Conservation (phyloP, 2,797 vertebrate species). For the Rhinoraja longicauda region DNA sequence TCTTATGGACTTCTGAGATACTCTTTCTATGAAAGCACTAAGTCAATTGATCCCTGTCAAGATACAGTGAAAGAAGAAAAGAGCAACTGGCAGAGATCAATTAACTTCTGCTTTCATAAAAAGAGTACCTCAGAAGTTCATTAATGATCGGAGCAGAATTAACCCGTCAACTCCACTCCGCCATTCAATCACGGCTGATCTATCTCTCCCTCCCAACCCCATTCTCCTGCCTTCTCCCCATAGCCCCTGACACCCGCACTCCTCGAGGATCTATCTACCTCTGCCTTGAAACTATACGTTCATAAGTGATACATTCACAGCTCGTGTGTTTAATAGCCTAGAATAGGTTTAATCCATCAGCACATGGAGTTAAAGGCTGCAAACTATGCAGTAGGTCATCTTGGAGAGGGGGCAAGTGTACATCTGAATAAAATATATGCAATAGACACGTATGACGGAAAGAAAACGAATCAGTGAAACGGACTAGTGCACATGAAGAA, state of each 20-base stretch:
- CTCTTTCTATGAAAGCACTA: background rate
- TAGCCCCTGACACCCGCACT: no score
- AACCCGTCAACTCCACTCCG: no score
- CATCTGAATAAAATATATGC: background rate
- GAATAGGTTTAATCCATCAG: background rate
- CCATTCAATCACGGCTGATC: no score
- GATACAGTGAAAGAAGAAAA: background rate
- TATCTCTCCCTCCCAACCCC: no score
- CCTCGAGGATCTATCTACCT: no score
- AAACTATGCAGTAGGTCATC: background rate
- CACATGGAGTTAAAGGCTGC: background rate
- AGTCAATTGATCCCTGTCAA: background rate
- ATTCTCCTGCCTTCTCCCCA: no score
- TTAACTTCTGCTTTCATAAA: background rate
- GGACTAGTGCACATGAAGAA: background rate
- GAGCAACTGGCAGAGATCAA: background rate
- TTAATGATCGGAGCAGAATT: no score
- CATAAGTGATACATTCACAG: no score
- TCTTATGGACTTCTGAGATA: background rate
- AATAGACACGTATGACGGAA: background rate
- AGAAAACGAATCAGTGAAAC: background rate
- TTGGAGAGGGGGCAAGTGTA: background rate
- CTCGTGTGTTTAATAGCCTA: background rate
- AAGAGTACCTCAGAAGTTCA: no score
- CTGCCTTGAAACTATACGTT: no score